Conservation (phyloP, 2,797 vertebrate genomes). For the Peromyscus aztecus region DNA sequence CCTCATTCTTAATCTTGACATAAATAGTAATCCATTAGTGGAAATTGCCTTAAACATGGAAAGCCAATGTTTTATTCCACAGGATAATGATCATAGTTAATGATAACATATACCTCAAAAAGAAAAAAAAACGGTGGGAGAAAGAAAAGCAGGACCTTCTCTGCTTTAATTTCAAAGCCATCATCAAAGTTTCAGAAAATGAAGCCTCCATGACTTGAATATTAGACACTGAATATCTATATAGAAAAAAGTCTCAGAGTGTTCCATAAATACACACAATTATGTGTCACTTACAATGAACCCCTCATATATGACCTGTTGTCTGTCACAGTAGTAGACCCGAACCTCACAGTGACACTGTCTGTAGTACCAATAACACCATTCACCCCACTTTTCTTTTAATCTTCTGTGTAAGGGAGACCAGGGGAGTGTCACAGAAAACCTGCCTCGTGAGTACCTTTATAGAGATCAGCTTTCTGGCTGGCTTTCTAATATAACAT, state of each 20-base stretch:
- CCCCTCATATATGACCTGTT: background rate
- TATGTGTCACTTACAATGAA: background rate
- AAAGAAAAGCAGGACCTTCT: background rate
- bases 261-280: background rate
- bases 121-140: background rate
- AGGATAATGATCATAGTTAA: background rate
- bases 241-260: background rate
- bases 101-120: background rate
- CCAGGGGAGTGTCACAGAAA: background rate
- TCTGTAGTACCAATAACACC: background rate
- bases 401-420: background rate
- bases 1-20: constrained; percentile 41
- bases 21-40: background rate
- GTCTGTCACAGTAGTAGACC: background rate
- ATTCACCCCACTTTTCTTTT: background rate
- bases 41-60: background rate
- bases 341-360: background rate
- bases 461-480: background rate
- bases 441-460: background rate
- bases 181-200: background rate
- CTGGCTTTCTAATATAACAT: background rate
- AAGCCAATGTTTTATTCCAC: background rate
- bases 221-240: background rate
- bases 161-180: background rate
- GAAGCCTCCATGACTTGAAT: background rate